These are phyloP conservation scores for Solen grandis DNA, from an alignment of 1,140 invertebrate genomes.

Conservation along the genomic window DNA sequence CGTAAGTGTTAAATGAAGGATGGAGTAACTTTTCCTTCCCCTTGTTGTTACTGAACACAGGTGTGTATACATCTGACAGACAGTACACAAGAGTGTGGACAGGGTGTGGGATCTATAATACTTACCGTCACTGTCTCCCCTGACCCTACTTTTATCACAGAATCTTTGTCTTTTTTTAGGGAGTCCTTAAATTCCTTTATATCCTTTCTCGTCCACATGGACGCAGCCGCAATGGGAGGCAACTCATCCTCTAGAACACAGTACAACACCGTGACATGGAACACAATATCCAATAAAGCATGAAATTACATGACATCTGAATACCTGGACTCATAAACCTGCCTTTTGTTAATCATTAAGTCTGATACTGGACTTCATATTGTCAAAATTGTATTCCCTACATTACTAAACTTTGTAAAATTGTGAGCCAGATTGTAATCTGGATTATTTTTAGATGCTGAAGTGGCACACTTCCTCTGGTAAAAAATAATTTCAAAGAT, in stretches of 20 bases:
- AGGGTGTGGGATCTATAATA: too few relatives aligned
- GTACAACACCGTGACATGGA: constrained; percentile 22
- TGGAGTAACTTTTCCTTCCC: too few relatives aligned
- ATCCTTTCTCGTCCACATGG: constrained; percentile 97
- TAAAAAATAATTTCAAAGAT: too few relatives aligned
- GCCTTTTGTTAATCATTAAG: not conserved
- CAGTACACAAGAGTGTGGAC: too few relatives aligned
- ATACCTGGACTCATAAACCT: not conserved
- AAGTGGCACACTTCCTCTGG: too few relatives aligned
- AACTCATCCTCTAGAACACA: constrained; percentile 66
- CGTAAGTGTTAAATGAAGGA: too few relatives aligned
- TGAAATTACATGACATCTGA: not conserved
- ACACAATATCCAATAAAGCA: constrained; percentile 2
- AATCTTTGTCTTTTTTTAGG: constrained; percentile 92
- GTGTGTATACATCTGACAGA: too few relatives aligned
- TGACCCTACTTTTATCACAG: constrained; percentile 97
- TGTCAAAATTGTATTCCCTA: not conserved
- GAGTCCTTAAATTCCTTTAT: constrained; percentile 94
- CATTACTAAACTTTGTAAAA: not conserved
- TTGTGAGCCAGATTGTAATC: not conserved
- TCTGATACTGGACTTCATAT: not conserved
- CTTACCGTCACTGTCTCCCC: constrained; percentile 98
- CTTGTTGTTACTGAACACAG: too few relatives aligned
- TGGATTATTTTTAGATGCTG: too few relatives aligned
- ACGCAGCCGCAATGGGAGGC: constrained; percentile 84